phyloP scores from a whole-genome alignment of 2,797 vertebrate species.

The Urosaurus nigricauda region DNA sequence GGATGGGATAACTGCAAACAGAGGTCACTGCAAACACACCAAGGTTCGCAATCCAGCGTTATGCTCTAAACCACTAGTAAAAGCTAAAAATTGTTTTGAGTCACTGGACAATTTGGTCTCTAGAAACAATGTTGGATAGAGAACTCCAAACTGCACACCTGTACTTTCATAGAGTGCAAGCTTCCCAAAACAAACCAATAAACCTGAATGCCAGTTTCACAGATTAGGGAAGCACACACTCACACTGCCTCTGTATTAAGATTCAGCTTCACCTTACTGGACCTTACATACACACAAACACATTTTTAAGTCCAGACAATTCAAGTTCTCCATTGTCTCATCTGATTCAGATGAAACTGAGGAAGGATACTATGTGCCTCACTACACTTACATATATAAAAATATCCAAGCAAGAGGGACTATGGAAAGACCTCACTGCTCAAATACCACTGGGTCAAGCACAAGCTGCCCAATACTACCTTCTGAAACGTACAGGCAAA shows the following conservation, averaged over 20 bases:
- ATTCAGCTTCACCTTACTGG: neutral
- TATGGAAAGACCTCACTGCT: too few species aligned
- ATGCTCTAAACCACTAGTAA: neutral
- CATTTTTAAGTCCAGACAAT: neutral
- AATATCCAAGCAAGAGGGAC: neutral
- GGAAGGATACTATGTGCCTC: neutral
- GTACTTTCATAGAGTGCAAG: neutral
- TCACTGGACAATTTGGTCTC: neutral
- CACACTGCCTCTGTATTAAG: neutral
- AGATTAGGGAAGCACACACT: neutral
- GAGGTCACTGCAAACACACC: neutral
- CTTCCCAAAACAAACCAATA: neutral
- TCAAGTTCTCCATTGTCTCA: neutral
- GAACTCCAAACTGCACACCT: neutral
- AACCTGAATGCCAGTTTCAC: neutral
- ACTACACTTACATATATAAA: neutral
- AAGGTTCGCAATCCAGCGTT: neutral
- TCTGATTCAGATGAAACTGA: neutral
- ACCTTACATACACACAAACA: too few species aligned
- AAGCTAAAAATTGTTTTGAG: neutral
- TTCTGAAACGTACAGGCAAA: neutral
- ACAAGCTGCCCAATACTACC: neutral
- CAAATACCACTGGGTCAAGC: neutral
- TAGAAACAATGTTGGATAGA: neutral
- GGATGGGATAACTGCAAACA: neutral